Evolutionary conservation across 2,888 invertebrate species (phyloP), one percentile per base, ranked within the genome.

Genomic region (Sphaerophoria rueppellii): DNA sequence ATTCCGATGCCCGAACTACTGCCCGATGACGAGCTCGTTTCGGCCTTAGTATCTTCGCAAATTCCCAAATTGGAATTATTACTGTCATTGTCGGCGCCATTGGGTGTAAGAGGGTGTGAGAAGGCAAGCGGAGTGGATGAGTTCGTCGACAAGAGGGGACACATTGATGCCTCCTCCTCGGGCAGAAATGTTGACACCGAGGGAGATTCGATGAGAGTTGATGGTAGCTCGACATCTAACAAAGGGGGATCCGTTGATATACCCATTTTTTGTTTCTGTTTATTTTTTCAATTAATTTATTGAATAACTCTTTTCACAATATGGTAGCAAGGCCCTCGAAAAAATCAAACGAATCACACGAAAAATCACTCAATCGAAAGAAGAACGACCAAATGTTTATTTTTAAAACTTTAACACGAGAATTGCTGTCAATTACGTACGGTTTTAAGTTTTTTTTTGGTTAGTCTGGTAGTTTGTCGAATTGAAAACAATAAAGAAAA

Each of bases 101-200:
- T 93, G 75, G 94, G 93, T 6, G 94, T 93, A 0, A 94, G 90
- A 34, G 94, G 94, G 89, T 94, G 94, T 75, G 93, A 93, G 87
- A 94, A 93, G 72, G 94, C 93, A 61, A 93, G 90, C 12, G 93
- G 93, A 11, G 93, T 93, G n/a, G 94, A 93, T 0, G 94, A 94
- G 6, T 94, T 94, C 37, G 94, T 94, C 24, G 93, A 92, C 52
- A 95, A 89, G 52, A 95, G 91, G 55, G 95, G 93, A 89, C 94
- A 95, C 87, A 94, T 95, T 65, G 95, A 95, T 1, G 94, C 94
- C 87, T 94, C 93, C 86, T 95, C 95, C 80, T 94, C 95, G 52
- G 91, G 90, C 43, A 91, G 77, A 87, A 91, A 91, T 43, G 90
- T 91, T 1, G 91, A 90, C 43, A 89, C 90, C 4, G 91, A 91